A percentile compares a stretch with the other conserved stretches of the same genome.
These are phyloP conservation scores for Epizoanthus fatuus DNA, from an alignment of 92 coral and sea anemone species.

Conservation along the genomic window DNA sequence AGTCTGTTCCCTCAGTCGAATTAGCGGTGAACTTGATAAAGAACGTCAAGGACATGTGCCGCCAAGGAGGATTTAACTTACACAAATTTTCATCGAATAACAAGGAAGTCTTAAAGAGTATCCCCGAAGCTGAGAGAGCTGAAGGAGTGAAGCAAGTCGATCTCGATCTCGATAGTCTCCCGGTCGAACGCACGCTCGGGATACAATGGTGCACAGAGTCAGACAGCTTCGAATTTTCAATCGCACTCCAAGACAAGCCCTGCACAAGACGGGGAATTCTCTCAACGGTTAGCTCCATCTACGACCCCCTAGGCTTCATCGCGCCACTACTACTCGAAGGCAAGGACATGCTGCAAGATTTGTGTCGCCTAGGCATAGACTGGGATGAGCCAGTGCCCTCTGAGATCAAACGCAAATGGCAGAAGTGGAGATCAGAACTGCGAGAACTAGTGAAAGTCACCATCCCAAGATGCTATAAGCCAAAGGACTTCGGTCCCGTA, in stretches of 20 bases:
- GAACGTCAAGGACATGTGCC: constrained; percentile 60
- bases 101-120: constrained; percentile 50
- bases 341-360: constrained; percentile 68
- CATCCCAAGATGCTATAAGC: constrained; percentile 62
- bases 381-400: constrained; percentile 77
- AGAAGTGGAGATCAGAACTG: constrained; percentile 55
- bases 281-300: constrained; percentile 69
- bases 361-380: constrained; percentile 55
- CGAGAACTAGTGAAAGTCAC: constrained; percentile 7
- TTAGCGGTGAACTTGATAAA: constrained; percentile 52
- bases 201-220: constrained; percentile 73
- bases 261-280: constrained; percentile 68
- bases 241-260: constrained; percentile 62
- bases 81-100: constrained; percentile 66
- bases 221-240: constrained; percentile 56
- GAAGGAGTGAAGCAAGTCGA: constrained; percentile 50
- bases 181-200: constrained; percentile 69
- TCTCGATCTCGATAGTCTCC: constrained; percentile 51
- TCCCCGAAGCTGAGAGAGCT: constrained; percentile 55
- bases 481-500: constrained; percentile 48
- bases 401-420: constrained; percentile 53
- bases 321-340: constrained; percentile 72
- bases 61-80: constrained; percentile 57
- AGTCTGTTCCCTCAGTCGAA: constrained; percentile 53
- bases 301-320: constrained; percentile 73